A percentile compares a stretch with the other conserved stretches of the same genome.
Conservation (phyloP, 35 echinoderm and acorn worm species). For the Ophioderma brevispina region DNA sequence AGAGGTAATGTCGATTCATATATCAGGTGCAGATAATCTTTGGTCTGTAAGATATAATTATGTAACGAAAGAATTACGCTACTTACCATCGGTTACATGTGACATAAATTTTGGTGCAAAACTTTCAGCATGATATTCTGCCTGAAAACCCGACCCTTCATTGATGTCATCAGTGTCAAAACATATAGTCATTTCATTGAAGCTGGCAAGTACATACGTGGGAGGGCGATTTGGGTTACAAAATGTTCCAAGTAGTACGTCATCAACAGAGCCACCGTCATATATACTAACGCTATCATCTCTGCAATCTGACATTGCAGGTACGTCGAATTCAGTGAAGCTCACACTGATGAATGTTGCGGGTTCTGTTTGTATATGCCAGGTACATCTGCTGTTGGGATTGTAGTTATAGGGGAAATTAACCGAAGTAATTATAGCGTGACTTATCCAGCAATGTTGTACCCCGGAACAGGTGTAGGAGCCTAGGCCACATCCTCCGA, state of each 20-base stretch:
- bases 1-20: background rate
- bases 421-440: slow-evolving; percentile 52
- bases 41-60: background rate
- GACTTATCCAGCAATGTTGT: slow-evolving; percentile 16
- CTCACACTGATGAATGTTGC: slow-evolving; percentile 58
- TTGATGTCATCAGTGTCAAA: slow-evolving; percentile 20
- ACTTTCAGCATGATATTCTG: slow-evolving; percentile 29
- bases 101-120: background rate
- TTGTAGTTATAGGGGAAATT: slow-evolving; percentile 58
- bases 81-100: background rate
- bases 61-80: background rate
- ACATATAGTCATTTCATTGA: slow-evolving; percentile 33
- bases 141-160: slow-evolving; percentile 60
- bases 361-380: slow-evolving; percentile 51
- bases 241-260: slow-evolving; percentile 3
- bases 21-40: background rate
- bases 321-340: slow-evolving; percentile 63
- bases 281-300: slow-evolving; percentile 7
- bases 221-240: slow-evolving; percentile 37
- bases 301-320: background rate
- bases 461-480: background rate
- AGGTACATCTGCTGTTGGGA: slow-evolving; percentile 37
- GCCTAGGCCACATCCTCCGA: slow-evolving; percentile 65
- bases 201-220: slow-evolving; percentile 21
- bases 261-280: background rate